Conservation (phyloP, 2,113 vertebrate species). For the Felis chaus region DNA sequence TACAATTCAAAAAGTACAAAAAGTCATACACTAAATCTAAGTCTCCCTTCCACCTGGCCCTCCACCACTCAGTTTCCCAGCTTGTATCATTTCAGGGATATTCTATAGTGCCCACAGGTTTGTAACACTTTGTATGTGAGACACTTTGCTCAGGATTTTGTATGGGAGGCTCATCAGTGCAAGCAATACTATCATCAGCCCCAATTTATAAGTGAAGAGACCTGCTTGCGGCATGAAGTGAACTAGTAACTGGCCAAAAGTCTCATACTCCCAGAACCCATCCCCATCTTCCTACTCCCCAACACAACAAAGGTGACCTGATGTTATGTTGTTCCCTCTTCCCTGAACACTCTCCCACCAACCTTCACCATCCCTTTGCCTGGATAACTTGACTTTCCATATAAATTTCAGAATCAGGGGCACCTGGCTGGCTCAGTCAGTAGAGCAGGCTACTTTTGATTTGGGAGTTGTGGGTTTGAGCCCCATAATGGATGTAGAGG, state of each 20-base stretch:
- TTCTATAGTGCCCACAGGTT: background rate
- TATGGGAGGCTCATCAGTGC: background rate
- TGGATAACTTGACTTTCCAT: background rate
- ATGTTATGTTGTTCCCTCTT: background rate
- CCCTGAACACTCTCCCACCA: background rate
- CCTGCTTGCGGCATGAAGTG: background rate
- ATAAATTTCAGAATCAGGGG: background rate
- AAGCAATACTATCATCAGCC: background rate
- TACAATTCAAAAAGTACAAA: conserved; percentile 18
- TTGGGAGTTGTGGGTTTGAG: background rate
- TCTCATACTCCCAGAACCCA: background rate
- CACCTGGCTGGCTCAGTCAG: background rate
- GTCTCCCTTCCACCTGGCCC: background rate
- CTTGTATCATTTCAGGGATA: background rate
- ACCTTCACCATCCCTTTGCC: background rate
- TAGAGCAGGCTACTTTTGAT: background rate
- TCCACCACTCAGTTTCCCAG: background rate
- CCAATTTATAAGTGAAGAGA: background rate
- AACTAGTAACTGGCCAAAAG: background rate
- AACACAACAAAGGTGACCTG: background rate
- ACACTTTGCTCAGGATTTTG: background rate
- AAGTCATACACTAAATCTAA: background rate
- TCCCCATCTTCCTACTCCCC: background rate
- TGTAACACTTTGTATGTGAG: background rate
- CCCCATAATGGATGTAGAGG: background rate